These are phyloP conservation scores for Oryzias dopingdopingensis DNA, from an alignment of 2,797 vertebrate genomes.

Conservation along the genomic window DNA sequence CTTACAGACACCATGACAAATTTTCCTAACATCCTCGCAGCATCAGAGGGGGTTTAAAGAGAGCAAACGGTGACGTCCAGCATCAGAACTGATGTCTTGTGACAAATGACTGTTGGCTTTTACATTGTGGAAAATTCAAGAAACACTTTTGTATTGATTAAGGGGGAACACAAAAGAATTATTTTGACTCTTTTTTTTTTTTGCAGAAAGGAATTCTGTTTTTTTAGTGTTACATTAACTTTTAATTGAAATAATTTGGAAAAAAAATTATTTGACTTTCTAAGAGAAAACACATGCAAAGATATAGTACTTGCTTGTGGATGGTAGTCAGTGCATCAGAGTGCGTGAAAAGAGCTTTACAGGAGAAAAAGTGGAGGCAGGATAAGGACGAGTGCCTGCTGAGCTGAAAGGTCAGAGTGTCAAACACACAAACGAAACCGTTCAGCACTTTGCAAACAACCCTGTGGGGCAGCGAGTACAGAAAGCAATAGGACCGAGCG, in stretches of 20 bases:
- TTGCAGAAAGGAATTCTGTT: too few species aligned
- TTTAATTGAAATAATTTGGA: too few species aligned
- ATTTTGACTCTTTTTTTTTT: too few species aligned
- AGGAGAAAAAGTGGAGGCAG: not conserved
- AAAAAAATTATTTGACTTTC: too few species aligned
- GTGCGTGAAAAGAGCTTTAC: too few species aligned
- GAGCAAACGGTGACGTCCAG: slow-evolving; percentile 34
- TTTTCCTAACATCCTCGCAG: slow-evolving; percentile 43
- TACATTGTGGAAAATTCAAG: slow-evolving; percentile 9
- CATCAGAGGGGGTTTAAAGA: slow-evolving; percentile 20
- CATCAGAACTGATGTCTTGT: slow-evolving; percentile 45
- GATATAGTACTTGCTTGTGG: too few species aligned
- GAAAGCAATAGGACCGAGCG: slow-evolving; percentile 7
- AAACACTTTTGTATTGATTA: too few species aligned
- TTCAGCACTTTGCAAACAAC: slow-evolving; percentile 16
- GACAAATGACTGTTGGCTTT: slow-evolving; percentile 51
- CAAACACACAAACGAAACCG: slow-evolving; percentile 3
- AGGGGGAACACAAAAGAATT: too few species aligned
- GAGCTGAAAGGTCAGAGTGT: slow-evolving; percentile 15
- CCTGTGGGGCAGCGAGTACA: slow-evolving; percentile 3
- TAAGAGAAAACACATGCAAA: too few species aligned
- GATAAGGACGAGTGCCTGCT: not conserved
- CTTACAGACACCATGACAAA: slow-evolving; percentile 49
- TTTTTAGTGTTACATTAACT: too few species aligned
- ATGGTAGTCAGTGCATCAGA: too few species aligned